Conservation (phyloP, 2,888 invertebrate genomes). For the Lamellibrachia columna region DNA sequence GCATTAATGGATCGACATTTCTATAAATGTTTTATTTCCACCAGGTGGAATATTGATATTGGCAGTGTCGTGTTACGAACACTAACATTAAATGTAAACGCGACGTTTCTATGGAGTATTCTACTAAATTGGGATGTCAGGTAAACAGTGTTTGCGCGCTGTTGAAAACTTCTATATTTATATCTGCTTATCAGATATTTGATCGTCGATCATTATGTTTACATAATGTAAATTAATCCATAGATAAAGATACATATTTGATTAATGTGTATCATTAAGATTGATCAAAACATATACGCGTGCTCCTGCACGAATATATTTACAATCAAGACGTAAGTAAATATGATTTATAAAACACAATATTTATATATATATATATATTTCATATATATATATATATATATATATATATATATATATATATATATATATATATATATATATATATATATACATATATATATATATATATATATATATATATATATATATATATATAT, state of each 20-base stretch:
- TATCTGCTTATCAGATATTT: neutral
- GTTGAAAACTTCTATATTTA: neutral
- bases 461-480: neutral
- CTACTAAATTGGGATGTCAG: neutral
- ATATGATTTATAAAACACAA: neutral
- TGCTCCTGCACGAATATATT: neutral
- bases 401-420: neutral
- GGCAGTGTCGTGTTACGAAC: neutral
- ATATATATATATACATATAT: neutral
- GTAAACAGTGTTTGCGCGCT: neutral
- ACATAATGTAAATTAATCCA: too few relatives aligned
- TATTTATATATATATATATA: neutral
- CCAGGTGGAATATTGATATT: neutral
- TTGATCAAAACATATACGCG: slow-evolving; percentile 13
- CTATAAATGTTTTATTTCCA: neutral
- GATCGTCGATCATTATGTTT: too few relatives aligned
- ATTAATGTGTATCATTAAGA: neutral
- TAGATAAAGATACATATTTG: neutral
- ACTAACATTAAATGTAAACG: neutral
- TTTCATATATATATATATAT: slow-evolving; percentile 17
- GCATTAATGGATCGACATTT: neutral
- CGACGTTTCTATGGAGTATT: neutral
- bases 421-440: too few relatives aligned
- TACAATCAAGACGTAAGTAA: slow-evolving; percentile 13
- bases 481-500: too few relatives aligned